Conservation (phyloP, 2,888 invertebrate species). For the Mellilla xanthometata region DNA sequence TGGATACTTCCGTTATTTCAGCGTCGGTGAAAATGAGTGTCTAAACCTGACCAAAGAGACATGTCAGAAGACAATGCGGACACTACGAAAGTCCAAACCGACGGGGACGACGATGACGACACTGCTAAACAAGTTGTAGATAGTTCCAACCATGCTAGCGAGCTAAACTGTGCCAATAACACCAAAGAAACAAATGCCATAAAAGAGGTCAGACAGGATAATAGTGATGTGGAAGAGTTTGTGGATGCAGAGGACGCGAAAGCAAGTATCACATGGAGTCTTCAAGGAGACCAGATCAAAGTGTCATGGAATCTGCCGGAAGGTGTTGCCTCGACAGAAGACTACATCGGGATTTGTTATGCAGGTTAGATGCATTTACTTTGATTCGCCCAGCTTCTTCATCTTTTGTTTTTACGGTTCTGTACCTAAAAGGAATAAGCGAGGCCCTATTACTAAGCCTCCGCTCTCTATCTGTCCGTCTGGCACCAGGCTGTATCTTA, state of each 20-base stretch:
- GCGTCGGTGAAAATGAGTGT: conserved; percentile 35
- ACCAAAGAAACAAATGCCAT: conserved; percentile 53
- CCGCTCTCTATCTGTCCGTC: too few species aligned
- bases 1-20: conserved; percentile 2
- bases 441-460: too few species aligned
- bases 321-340: conserved; percentile 55
- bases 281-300: conserved; percentile 62
- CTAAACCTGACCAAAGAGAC: conserved; percentile 47
- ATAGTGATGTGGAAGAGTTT: conserved; percentile 20
- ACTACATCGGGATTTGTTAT: conserved; percentile 81
- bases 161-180: conserved; percentile 56
- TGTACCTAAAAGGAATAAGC: too few species aligned
- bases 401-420: too few species aligned
- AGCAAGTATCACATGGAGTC: conserved; percentile 58
- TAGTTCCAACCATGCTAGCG: not conserved
- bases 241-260: conserved; percentile 29
- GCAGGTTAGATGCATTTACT: conserved; percentile 64
- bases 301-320: conserved; percentile 76
- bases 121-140: conserved; percentile 29
- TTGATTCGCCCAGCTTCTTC: not conserved
- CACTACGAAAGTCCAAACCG: conserved; percentile 44
- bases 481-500: too few species aligned
- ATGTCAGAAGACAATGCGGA: conserved; percentile 72
- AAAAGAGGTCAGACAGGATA: conserved; percentile 35
- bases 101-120: conserved; percentile 41